Conservation (phyloP, 2,113 vertebrate species). For the Phyllostomus hastatus region DNA sequence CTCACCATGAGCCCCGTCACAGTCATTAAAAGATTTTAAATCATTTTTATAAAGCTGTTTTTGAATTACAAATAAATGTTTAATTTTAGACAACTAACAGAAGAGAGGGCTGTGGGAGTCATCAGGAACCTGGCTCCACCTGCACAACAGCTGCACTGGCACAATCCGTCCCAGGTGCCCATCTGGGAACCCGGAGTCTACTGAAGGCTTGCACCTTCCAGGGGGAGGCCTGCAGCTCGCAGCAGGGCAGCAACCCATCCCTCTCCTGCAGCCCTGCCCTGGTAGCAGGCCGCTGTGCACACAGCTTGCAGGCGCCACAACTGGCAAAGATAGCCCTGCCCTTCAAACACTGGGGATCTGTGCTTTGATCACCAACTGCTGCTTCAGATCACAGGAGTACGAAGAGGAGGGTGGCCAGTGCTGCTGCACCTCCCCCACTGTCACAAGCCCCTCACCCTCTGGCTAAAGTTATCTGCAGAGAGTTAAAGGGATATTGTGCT, state of each 20-base stretch:
- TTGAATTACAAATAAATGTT: background rate
- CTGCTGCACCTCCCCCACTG: background rate
- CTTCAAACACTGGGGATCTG: background rate
- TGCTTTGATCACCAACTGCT: background rate
- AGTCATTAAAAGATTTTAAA: background rate
- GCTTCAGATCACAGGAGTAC: background rate
- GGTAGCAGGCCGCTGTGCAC: background rate
- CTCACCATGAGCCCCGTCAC: background rate
- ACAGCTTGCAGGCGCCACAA: background rate
- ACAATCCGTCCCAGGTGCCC: background rate
- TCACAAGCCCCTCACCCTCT: too few species aligned
- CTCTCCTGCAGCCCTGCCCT: background rate
- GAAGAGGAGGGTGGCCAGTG: background rate
- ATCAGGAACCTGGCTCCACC: background rate
- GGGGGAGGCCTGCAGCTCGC: background rate
- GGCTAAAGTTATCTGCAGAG: background rate
- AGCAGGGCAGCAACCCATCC: background rate
- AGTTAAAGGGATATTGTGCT: background rate
- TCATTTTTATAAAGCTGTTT: background rate
- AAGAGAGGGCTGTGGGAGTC: background rate
- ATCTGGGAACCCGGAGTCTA: background rate
- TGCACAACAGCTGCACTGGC: background rate
- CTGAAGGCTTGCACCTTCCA: background rate
- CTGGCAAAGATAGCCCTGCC: background rate
- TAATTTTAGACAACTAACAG: background rate